Conservation (phyloP, 2,113 vertebrate genomes). For the Camelus bactrianus region DNA sequence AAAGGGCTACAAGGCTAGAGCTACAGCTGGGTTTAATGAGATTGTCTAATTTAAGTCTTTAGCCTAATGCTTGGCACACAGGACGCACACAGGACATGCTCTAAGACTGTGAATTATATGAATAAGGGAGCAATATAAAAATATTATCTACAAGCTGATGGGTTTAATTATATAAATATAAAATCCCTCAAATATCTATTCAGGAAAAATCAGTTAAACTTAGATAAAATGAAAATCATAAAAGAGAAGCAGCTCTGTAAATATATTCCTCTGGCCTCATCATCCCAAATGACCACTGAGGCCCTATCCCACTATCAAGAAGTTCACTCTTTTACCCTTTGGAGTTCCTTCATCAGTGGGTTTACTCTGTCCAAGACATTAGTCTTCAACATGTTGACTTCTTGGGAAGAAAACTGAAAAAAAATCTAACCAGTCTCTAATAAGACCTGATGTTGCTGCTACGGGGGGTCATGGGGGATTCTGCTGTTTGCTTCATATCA, state of each 20-base stretch:
- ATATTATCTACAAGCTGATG: slow-evolving; percentile 16
- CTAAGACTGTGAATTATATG: neutral
- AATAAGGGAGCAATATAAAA: slow-evolving; percentile 36
- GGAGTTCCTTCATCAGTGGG: neutral
- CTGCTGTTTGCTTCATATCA: neutral
- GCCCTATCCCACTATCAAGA: neutral
- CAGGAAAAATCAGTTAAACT: neutral
- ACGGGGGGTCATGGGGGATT: neutral
- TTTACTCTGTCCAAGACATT: neutral
- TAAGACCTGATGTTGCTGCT: neutral
- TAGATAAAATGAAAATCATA: neutral
- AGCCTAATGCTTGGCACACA: neutral
- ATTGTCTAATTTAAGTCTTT: neutral
- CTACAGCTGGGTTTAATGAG: neutral
- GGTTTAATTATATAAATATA: neutral
- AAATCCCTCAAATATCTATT: neutral
- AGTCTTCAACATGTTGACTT: neutral
- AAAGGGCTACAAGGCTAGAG: neutral
- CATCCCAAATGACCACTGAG: neutral
- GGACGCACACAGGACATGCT: neutral
- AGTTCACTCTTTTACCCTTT: neutral
- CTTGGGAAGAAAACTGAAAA: neutral
- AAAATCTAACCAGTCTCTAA: neutral
- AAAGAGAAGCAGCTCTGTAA: neutral
- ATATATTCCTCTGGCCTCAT: neutral